Evolutionary conservation across 2,888 invertebrate genomes (phyloP).

Genomic region (Thecocarcelia acutangulata): DNA sequence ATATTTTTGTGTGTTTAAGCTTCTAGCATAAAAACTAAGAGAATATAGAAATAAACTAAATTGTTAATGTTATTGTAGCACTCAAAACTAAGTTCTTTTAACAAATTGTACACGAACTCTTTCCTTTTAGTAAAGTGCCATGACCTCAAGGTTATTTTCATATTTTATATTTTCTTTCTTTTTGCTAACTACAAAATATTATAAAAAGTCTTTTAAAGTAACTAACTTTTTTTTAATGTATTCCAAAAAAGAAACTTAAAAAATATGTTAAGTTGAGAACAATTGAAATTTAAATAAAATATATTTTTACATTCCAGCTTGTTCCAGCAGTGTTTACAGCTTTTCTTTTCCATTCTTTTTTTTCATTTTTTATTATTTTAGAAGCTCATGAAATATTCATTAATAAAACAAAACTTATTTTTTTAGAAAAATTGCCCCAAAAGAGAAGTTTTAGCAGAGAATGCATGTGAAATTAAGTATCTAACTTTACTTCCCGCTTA

Average conservation of each 20-base stretch:
- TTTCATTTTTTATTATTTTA: constrained; percentile 25
- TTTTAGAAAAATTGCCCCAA: neutral
- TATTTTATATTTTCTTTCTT: neutral
- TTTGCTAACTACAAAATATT: neutral
- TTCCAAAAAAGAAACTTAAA: constrained; percentile 1
- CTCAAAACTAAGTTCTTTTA: neutral
- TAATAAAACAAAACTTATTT: constrained; percentile 63
- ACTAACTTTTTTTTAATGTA: neutral
- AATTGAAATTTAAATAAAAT: constrained; percentile 64
- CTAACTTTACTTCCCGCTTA: neutral
- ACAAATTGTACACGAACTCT: neutral
- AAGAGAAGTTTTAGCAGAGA: neutral
- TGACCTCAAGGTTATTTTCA: constrained; percentile 10
- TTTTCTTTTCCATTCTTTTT: constrained; percentile 34
- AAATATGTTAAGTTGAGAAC: constrained; percentile 52
- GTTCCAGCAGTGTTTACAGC: too few species aligned
- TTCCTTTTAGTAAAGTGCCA: neutral
- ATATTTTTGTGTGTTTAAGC: too few species aligned
- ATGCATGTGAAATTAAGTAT: constrained; percentile 9
- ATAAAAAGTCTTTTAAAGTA: constrained; percentile 4
- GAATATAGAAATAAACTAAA: too few species aligned
- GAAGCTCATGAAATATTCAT: constrained; percentile 70
- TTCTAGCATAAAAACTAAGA: too few species aligned
- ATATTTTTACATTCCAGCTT: constrained; percentile 59
- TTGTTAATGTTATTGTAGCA: too few species aligned